Evolutionary conservation across 2,888 invertebrate species (phyloP).

Genomic region (Formica aserva): DNA sequence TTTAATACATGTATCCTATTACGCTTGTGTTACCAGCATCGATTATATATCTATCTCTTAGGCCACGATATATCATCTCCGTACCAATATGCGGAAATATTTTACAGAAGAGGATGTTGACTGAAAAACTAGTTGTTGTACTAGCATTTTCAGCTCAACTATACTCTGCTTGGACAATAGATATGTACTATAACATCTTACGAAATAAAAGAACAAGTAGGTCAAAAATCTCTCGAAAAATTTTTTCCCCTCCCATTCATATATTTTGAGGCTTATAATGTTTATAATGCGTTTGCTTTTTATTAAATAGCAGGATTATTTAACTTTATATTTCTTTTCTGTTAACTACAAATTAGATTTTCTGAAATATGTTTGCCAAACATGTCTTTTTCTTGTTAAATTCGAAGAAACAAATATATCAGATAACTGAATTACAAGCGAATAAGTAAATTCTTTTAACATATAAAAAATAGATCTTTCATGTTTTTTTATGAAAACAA

Average conservation of each 20-base stretch:
- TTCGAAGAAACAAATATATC: neutral
- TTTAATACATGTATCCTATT: slow-evolving; percentile 42
- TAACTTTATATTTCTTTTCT: neutral
- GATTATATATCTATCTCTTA: slow-evolving; percentile 35
- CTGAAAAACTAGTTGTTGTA: slow-evolving; percentile 24
- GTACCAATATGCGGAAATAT: slow-evolving; percentile 25
- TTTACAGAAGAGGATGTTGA: slow-evolving; percentile 21
- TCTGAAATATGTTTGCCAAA: neutral
- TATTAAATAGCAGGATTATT: neutral
- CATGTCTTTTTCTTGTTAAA: neutral
- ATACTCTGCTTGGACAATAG: slow-evolving; percentile 15
- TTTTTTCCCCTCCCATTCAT: neutral
- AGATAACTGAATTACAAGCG: neutral
- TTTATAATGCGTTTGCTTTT: neutral
- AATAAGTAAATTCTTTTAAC: neutral
- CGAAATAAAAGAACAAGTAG: slow-evolving; percentile 11
- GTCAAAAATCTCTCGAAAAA: slow-evolving; percentile 3
- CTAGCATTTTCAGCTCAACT: slow-evolving; percentile 21
- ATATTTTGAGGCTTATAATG: neutral
- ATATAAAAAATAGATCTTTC: neutral
- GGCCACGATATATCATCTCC: slow-evolving; percentile 21
- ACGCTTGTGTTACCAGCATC: slow-evolving; percentile 12
- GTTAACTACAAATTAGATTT: neutral
- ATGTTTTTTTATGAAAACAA: neutral
- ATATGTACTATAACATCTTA: slow-evolving; percentile 24